These are phyloP conservation scores for Oligia strigilis DNA, from an alignment of 2,888 invertebrate genomes.

Conservation along the genomic window DNA sequence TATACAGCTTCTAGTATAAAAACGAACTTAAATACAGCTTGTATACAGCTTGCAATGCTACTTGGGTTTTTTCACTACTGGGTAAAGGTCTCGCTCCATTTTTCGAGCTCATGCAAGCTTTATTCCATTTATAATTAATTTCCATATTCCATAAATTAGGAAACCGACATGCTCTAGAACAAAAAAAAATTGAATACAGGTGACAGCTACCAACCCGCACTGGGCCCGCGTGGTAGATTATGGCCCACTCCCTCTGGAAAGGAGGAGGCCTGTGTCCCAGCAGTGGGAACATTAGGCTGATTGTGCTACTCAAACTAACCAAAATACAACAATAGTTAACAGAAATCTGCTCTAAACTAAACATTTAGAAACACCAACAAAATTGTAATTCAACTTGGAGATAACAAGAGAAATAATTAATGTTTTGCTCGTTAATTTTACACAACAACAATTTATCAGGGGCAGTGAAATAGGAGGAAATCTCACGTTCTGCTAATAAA, in stretches of 20 bases:
- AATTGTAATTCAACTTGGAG: constrained; percentile 61
- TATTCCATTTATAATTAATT: not conserved
- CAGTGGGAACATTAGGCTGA: not conserved
- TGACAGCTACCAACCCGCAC: too few relatives aligned
- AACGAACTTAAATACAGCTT: too few relatives aligned
- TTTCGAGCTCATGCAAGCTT: not conserved
- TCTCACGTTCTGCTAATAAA: constrained; percentile 69
- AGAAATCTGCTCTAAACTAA: constrained; percentile 51
- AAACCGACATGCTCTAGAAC: not conserved
- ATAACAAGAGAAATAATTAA: constrained; percentile 78
- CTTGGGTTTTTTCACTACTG: not conserved
- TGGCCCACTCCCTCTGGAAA: not conserved
- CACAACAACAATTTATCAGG: constrained; percentile 73
- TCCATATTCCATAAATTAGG: too few relatives aligned
- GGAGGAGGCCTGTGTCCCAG: not conserved
- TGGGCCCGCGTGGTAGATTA: too few relatives aligned
- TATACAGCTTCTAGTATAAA: too few relatives aligned
- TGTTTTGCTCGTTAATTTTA: constrained; percentile 75
- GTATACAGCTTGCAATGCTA: too few relatives aligned
- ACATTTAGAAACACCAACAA: constrained; percentile 54
- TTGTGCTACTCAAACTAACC: not conserved
- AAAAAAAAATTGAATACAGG: too few relatives aligned
- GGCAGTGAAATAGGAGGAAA: constrained; percentile 42
- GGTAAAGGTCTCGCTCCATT: not conserved
- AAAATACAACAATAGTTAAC: constrained; percentile 13